Evolutionary conservation across 2,888 invertebrate species (phyloP).

Genomic region (Dryobota labecula): DNA sequence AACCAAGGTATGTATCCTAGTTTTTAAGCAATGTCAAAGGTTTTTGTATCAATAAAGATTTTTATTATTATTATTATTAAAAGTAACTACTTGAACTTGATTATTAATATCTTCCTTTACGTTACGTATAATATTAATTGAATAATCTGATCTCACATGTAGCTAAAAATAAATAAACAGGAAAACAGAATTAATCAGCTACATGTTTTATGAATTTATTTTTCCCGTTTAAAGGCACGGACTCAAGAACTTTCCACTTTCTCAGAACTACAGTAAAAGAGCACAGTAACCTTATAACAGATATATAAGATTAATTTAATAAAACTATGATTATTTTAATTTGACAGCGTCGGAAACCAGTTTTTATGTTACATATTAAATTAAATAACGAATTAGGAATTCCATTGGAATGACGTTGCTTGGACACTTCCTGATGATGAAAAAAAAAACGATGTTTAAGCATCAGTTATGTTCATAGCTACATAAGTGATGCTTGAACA

Average conservation of each 20-base stretch:
- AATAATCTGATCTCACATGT: constrained; percentile 13
- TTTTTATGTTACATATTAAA: constrained; percentile 49
- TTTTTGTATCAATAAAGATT: too few relatives aligned
- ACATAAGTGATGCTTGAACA: background rate
- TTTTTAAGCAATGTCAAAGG: too few relatives aligned
- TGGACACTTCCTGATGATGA: constrained; percentile 9
- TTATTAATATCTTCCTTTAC: constrained; percentile 14
- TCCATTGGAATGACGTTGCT: constrained; percentile 29
- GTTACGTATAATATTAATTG: constrained; percentile 15
- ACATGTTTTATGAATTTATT: constrained; percentile 24
- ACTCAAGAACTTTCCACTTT: constrained; percentile 70
- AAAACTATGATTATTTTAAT: constrained; percentile 70
- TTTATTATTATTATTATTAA: too few relatives aligned
- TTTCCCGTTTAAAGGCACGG: constrained; percentile 6
- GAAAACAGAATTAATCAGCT: constrained; percentile 23
- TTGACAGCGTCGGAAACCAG: constrained; percentile 68
- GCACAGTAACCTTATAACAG: constrained; percentile 38
- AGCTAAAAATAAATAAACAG: constrained; percentile 34
- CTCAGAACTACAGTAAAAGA: constrained; percentile 61
- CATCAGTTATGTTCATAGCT: too few relatives aligned
- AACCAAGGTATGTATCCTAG: too few relatives aligned
- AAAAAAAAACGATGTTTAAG: too few relatives aligned
- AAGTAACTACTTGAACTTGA: constrained; percentile 14
- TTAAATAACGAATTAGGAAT: constrained; percentile 42
- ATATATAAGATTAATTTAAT: constrained; percentile 41